Evolutionary conservation across 2,113 vertebrate genomes (phyloP).

Genomic region (Pipa parva): DNA sequence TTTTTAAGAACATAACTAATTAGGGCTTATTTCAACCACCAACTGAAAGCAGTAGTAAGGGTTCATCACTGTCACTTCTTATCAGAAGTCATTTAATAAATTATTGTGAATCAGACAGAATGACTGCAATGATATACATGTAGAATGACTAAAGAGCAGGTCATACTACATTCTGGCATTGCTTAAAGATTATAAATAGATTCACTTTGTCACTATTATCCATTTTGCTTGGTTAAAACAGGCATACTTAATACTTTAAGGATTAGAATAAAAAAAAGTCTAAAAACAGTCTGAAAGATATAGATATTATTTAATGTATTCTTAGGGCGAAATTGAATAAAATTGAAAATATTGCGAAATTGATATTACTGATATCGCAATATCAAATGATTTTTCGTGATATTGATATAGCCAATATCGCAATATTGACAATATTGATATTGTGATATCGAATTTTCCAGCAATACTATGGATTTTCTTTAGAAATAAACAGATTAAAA

Average conservation of each 20-base stretch:
- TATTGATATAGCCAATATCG: too few species aligned
- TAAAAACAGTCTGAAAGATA: neutral
- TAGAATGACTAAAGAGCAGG: constrained; percentile 24
- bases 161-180: constrained; percentile 11
- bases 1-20: too few species aligned
- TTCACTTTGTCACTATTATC: constrained; percentile 24
- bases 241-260: too few species aligned
- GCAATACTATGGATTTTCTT: too few species aligned
- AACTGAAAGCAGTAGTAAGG: neutral
- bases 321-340: neutral
- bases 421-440: too few species aligned
- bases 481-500: too few species aligned
- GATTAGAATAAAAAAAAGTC: constrained; percentile 18
- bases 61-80: constrained; percentile 21
- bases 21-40: neutral
- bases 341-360: too few species aligned
- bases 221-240: neutral
- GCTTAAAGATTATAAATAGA: constrained; percentile 20
- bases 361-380: too few species aligned
- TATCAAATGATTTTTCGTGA: too few species aligned
- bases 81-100: constrained; percentile 22
- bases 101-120: constrained; percentile 10
- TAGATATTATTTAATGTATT: neutral
- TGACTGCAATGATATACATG: constrained; percentile 5
- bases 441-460: too few species aligned